These are phyloP conservation scores for Hippocampus guttulatus DNA, from an alignment of 2,113 vertebrate genomes.

Conservation along the genomic window DNA sequence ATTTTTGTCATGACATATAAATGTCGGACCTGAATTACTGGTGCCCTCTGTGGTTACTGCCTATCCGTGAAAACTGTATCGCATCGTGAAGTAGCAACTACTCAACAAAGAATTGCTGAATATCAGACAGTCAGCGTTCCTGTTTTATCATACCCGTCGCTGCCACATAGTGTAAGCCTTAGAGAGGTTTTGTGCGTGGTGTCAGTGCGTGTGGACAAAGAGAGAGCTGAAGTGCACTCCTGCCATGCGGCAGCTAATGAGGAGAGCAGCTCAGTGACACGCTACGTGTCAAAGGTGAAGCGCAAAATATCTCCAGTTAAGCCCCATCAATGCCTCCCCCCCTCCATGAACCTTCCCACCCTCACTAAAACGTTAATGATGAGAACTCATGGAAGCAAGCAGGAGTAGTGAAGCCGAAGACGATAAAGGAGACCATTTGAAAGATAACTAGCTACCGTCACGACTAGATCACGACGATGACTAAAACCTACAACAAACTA, in stretches of 20 bases:
- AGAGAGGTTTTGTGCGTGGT: background rate
- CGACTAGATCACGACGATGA: background rate
- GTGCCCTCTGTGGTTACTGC: too few species aligned
- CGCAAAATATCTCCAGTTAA: conserved; percentile 52
- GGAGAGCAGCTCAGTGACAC: conserved; percentile 57
- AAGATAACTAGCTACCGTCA: too few species aligned
- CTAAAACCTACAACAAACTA: too few species aligned
- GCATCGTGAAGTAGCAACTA: too few species aligned
- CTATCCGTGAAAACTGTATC: too few species aligned
- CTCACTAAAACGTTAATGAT: conserved; percentile 28
- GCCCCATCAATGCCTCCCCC: conserved; percentile 5
- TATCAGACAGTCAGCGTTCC: background rate
- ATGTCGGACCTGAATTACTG: too few species aligned
- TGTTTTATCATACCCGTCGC: background rate
- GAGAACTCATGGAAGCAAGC: conserved; percentile 15
- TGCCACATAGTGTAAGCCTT: background rate
- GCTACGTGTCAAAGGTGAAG: conserved; percentile 62
- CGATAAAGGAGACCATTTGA: too few species aligned
- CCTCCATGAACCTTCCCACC: background rate
- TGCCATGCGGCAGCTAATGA: conserved; percentile 61
- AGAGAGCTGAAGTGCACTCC: conserved; percentile 32
- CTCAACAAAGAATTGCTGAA: background rate
- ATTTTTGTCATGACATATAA: too few species aligned
- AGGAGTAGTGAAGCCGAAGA: too few species aligned
- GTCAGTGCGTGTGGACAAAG: conserved; percentile 11